Evolutionary conservation across 1,140 invertebrate genomes (phyloP).

Genomic region (Papilio aristodemus): DNA sequence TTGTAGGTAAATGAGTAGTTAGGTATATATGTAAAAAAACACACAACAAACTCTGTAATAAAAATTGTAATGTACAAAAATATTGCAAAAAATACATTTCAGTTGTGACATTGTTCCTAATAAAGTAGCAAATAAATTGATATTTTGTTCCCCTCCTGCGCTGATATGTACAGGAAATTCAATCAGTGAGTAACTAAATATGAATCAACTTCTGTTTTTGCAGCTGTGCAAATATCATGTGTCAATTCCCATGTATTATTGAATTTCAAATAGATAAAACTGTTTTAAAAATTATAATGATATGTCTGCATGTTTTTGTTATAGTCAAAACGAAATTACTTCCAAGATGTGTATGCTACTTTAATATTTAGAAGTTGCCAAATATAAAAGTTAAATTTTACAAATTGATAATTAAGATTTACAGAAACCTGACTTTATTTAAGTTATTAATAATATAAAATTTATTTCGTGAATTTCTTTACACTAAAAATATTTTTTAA

Average conservation of each 20-base stretch:
- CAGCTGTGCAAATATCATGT: conserved; percentile 16
- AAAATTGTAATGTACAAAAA: neutral
- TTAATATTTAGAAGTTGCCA: no score
- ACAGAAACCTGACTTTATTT: no score
- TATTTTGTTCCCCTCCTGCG: conserved; percentile 1
- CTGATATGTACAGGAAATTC: conserved; percentile 6
- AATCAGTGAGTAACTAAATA: neutral
- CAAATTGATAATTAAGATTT: no score
- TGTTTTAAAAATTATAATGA: neutral
- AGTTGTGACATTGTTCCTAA: neutral
- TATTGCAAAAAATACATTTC: neutral
- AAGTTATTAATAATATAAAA: no score
- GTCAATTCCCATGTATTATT: neutral
- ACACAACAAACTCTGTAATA: no score
- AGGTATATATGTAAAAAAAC: no score
- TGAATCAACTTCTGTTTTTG: conserved; percentile 22
- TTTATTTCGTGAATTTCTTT: no score
- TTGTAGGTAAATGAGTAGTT: no score
- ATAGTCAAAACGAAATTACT: no score
- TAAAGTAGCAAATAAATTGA: neutral
- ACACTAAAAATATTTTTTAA: neutral
- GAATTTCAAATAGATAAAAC: neutral
- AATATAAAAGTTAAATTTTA: no score
- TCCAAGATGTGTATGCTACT: no score
- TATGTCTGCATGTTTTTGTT: no score